phyloP scores from a whole-genome alignment of 2,888 invertebrate genomes.

The Sesia bembeciformis region DNA sequence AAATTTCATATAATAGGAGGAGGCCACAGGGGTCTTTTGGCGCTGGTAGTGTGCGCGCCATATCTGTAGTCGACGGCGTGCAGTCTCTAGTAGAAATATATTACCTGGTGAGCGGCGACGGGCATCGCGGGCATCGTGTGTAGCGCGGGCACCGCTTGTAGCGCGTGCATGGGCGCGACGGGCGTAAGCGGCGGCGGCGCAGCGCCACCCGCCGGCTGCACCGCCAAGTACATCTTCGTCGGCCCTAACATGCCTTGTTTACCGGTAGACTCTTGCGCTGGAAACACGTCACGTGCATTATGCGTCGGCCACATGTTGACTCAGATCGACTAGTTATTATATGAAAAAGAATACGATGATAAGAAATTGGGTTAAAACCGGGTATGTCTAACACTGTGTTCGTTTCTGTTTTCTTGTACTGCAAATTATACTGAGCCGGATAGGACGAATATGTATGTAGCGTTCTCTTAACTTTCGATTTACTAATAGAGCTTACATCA shows the following conservation, averaged over 20 bases:
- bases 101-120: slow-evolving; percentile 65
- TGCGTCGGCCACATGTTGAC: not conserved
- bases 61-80: not conserved
- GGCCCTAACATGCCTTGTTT: slow-evolving; percentile 90
- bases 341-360: too few species aligned
- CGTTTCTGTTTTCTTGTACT: too few species aligned
- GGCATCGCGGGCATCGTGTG: slow-evolving; percentile 37
- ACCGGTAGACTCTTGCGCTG: slow-evolving; percentile 90
- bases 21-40: too few species aligned
- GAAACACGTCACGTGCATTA: slow-evolving; percentile 12
- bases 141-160: slow-evolving; percentile 33
- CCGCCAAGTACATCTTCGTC: slow-evolving; percentile 89
- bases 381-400: too few species aligned
- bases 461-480: too few species aligned
- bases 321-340: too few species aligned
- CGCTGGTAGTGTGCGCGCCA: not conserved
- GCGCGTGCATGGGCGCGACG: slow-evolving; percentile 17
- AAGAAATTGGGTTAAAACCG: too few species aligned
- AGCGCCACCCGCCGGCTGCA: slow-evolving; percentile 78
- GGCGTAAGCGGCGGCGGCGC: slow-evolving; percentile 48
- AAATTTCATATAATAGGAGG: too few species aligned
- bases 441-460: too few species aligned
- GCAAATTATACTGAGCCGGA: too few species aligned
- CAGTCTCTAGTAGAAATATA: slow-evolving; percentile 53
- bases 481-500: too few species aligned